Base-by-base conservation (phyloP, 2,888 invertebrate genomes). In the Chesias legatella region DNA sequence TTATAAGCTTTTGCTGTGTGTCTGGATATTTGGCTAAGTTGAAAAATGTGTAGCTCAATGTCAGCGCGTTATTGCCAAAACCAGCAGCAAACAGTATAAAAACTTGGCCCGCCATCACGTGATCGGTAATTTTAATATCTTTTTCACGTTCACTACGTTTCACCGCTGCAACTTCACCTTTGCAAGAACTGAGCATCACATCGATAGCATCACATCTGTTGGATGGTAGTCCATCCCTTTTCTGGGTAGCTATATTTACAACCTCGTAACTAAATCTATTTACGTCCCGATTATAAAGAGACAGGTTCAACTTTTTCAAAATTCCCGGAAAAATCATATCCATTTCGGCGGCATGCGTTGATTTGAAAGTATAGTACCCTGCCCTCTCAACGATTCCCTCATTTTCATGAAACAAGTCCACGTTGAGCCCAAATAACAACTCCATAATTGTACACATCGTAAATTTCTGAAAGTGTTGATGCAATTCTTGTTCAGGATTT, bases 1-100 rank as follows among this genome's bases (percentile, higher is more conserved):
- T 30, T 25, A 58, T 47, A 10, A 80, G 48, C 48, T 60, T 76
- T 0, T 78, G 62, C 58, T 89, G 88, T 1, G 67, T 46, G 6
- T 76, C 60, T 10, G 67, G 70, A 53, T 84, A 62, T 5, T 61
- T 50, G 0, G 86, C 83, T 21, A 88, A 60, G 44, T 79, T 67
- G 35, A 73, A 80, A 10, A 81, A 43, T 9, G 68, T 56, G 37
- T 72, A 82, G 8, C 76, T 63, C 33, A 79, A 54, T 3, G 71
- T 58, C 3, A 78, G 61, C 1, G 83, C 73, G 13, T 75, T 79
- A 6, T 84, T 85, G 34, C 82, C 84, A 47, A 77, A 86, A 0
- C 88, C 88, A 11, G 81, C 89, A 1, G 67, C 59, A 41, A 76
- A 83, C 52, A 84, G 75, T 39, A 85, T 60, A 46, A 82, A 77